Base-by-base conservation (phyloP, 2,113 vertebrate species). In the Epinephelus moara region DNA sequence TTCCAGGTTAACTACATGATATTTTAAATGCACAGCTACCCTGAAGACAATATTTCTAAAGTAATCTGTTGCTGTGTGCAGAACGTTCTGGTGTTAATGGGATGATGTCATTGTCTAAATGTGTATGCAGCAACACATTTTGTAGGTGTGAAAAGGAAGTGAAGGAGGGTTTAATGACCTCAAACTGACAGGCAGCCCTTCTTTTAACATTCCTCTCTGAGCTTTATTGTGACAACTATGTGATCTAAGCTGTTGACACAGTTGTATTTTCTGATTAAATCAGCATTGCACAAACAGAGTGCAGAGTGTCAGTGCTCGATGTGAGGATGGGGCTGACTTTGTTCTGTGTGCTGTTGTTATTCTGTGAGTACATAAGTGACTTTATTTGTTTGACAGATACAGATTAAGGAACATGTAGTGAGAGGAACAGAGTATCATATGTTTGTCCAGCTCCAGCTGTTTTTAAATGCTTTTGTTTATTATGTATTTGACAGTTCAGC, bases 351-450 rank as follows among this genome's bases (percentile, higher is more conserved):
- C 45, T 73, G 47, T 11, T 15, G 0, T 47, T 68, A 25, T 0
- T 69, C 25, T 62, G 82, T 84, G 75, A 84, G 75, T 74, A 68
- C 4, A 17, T 27, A 4, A 56, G 4, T 19, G 4, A 55, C 57
- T 70, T 52, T 49, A 37, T 37, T 53, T 33, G 6, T 37, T 37
- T 70, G 30, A 40, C 17, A 18, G 30, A 45, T 45, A 45, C 42
- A 11, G 42, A 10, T 45, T 12, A 45, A 45, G 42, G 8, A 45
- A 33, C 33, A 3, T 61, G 59, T 61, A 30, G 19, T 42, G 37
- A 64, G 19, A 23, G 19, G 18, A 19, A 25, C 12, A 57, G 13
- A 12, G 33, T 37, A 37, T 37, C 33, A 37, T 37, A 37, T 37
- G 33, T 7, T 37, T 37, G 33, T 37, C 33, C 6, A 6, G 33